These are phyloP conservation scores for Pampusana beccarii DNA, from an alignment of 2,113 vertebrate species.

Conservation along the genomic window DNA sequence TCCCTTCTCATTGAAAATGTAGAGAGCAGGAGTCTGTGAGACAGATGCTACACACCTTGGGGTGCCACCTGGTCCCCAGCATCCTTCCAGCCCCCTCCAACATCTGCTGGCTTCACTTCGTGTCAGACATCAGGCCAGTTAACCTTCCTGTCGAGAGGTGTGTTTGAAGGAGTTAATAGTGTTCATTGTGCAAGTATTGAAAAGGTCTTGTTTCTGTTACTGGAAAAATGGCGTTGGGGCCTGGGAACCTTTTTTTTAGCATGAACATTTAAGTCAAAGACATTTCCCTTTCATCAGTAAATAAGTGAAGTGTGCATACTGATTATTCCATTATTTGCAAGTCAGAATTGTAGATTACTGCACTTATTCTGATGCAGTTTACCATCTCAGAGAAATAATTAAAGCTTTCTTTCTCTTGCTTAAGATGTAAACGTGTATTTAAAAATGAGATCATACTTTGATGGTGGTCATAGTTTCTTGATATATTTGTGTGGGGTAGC, in stretches of 20 bases:
- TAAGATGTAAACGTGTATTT: conserved; percentile 25
- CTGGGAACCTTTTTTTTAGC: neutral
- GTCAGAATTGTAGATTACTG: conserved; percentile 20
- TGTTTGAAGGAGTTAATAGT: neutral
- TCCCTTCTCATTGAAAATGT: neutral
- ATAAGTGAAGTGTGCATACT: neutral
- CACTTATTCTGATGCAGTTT: neutral
- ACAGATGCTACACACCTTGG: no score
- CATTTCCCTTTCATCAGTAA: neutral
- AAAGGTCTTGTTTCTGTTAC: neutral
- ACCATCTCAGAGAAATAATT: conserved; percentile 55
- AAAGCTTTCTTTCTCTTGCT: conserved; percentile 30
- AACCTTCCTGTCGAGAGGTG: neutral
- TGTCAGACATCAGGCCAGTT: neutral
- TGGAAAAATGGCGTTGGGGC: neutral
- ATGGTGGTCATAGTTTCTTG: conserved; percentile 8
- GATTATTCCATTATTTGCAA: conserved; percentile 21
- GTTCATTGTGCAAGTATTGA: neutral
- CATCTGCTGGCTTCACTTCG: neutral
- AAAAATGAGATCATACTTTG: conserved; percentile 59
- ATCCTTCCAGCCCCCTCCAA: neutral
- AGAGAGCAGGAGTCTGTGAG: neutral
- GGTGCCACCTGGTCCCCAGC: neutral
- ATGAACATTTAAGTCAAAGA: neutral
- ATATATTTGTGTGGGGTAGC: conserved; percentile 7